A percentile compares a stretch with the other conserved stretches of the same genome.
Conservation (phyloP, 2,113 vertebrate genomes). For the Actinemys pallida region DNA sequence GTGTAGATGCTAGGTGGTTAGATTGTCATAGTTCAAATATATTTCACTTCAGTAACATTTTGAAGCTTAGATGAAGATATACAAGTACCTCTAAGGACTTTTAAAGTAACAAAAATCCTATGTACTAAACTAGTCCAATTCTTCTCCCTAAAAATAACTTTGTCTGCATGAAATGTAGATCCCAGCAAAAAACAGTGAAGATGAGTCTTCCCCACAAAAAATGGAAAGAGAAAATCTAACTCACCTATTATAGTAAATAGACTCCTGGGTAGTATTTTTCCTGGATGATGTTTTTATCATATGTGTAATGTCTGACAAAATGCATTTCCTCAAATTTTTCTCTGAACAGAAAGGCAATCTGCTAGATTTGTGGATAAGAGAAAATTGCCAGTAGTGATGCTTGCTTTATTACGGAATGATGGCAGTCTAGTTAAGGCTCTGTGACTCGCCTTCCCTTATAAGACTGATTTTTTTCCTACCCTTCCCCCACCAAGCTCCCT, state of each 20-base stretch:
- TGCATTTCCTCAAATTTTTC: not conserved
- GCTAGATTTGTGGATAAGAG: not conserved
- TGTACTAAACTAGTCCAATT: not conserved
- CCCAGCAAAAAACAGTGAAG: not conserved
- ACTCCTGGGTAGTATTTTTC: not conserved
- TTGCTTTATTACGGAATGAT: not conserved
- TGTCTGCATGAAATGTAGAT: not conserved
- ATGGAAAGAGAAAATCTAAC: not conserved
- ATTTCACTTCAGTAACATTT: not conserved
- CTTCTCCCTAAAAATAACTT: not conserved
- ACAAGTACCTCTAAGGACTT: not conserved
- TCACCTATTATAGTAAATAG: not conserved
- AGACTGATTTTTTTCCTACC: constrained; percentile 11
- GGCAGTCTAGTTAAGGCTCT: not conserved
- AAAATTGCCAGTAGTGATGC: not conserved
- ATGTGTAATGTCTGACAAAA: not conserved
- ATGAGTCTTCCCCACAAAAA: not conserved
- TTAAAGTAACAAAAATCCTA: not conserved
- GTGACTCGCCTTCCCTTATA: not conserved
- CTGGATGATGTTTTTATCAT: not conserved
- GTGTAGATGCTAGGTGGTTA: not conserved
- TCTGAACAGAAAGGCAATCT: not conserved
- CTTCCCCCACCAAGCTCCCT: not conserved
- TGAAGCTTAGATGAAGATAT: not conserved
- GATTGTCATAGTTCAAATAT: not conserved